A percentile compares a stretch with the other conserved stretches of the same genome.
phyloP scores from a whole-genome alignment of 1,140 invertebrate species.

The Myzus persicae region DNA sequence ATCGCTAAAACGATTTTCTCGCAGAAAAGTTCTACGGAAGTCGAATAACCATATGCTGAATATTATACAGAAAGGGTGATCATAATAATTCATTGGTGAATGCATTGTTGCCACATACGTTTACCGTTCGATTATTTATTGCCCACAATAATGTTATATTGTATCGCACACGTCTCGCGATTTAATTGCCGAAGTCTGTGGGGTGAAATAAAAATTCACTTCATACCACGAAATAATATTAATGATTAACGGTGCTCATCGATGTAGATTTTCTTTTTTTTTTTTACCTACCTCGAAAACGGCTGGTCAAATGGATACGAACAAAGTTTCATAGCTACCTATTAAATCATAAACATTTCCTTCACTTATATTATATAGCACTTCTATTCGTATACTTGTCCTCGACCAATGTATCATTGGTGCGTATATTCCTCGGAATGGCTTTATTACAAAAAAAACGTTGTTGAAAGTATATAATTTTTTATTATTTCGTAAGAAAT shows the following conservation, averaged over 20 bases:
- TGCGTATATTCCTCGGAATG: neutral
- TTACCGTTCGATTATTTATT: neutral
- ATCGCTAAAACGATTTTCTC: neutral
- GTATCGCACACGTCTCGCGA: neutral
- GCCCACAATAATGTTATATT: neutral
- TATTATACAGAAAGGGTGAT: constrained; percentile 11
- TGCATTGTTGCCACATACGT: neutral
- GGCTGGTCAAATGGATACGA: neutral
- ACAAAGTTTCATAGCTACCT: neutral
- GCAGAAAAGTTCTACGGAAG: neutral
- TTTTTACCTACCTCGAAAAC: neutral
- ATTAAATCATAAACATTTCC: neutral
- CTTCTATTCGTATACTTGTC: neutral
- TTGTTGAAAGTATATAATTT: too few species aligned
- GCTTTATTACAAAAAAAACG: neutral
- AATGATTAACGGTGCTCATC: neutral
- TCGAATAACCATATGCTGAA: neutral
- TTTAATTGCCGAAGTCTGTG: constrained; percentile 16
- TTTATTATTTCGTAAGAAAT: too few species aligned
- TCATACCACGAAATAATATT: neutral
- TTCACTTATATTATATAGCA: too few species aligned
- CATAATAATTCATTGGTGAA: constrained; percentile 26
- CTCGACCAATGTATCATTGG: neutral
- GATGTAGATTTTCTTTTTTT: neutral
- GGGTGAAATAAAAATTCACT: constrained; percentile 29